A percentile compares a stretch with the other conserved stretches of the same genome.
phyloP scores from a whole-genome alignment of 2,113 vertebrate genomes.

The Microtus richardsoni region DNA sequence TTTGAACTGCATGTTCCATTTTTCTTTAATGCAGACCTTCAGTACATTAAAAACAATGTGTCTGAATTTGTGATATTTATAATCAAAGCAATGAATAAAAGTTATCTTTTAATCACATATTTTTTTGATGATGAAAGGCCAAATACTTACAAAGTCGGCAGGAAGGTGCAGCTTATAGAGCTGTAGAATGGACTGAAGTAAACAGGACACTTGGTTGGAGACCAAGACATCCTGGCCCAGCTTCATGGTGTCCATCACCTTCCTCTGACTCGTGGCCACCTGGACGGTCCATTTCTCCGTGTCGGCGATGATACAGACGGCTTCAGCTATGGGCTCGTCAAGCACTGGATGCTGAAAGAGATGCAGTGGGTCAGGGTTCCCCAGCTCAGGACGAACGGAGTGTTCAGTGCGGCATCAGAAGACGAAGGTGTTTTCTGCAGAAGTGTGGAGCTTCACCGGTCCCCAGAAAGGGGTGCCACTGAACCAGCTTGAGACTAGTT shows the following conservation, averaged over 20 bases:
- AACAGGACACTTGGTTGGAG: slow-evolving; percentile 90
- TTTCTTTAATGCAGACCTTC: background rate
- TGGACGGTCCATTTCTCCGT: slow-evolving; percentile 92
- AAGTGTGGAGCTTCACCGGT: background rate
- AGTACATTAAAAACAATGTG: background rate
- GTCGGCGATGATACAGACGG: slow-evolving; percentile 93
- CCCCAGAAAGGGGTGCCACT: background rate
- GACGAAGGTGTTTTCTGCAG: background rate
- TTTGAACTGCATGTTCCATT: background rate
- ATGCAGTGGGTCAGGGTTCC: background rate
- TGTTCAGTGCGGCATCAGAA: background rate
- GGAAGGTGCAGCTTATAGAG: slow-evolving; percentile 91
- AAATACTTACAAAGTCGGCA: slow-evolving; percentile 91
- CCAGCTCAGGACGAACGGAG: background rate
- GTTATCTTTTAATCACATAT: background rate
- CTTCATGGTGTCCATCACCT: slow-evolving; percentile 86
- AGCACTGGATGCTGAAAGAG: slow-evolving; percentile 91
- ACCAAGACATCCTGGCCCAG: slow-evolving; percentile 92
- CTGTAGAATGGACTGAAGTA: slow-evolving; percentile 91
- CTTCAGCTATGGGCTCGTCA: slow-evolving; percentile 93
- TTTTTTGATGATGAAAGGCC: slow-evolving; percentile 23
- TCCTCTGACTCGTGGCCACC: slow-evolving; percentile 92
- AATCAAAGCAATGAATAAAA: background rate
- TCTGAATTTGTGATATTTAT: background rate
- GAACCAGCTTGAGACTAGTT: background rate